Conservation (phyloP, 2,113 vertebrate species). For the Fregata magnificens region DNA sequence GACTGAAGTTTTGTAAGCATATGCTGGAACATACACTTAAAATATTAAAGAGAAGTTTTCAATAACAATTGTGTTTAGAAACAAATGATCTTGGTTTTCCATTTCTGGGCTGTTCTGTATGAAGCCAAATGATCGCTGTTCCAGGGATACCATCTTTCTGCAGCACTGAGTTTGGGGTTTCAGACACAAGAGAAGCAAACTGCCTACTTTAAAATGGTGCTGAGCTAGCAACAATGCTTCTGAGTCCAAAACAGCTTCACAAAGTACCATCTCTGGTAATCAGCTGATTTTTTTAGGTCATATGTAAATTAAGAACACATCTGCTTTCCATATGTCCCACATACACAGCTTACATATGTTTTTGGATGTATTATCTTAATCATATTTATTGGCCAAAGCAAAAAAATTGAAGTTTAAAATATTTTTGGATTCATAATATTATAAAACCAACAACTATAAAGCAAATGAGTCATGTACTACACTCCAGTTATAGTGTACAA, state of each 20-base stretch:
- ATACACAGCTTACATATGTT: slow-evolving; percentile 83
- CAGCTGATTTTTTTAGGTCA: slow-evolving; percentile 72
- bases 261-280: slow-evolving; percentile 64
- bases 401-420: slow-evolving; percentile 51
- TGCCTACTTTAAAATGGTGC: slow-evolving; percentile 49
- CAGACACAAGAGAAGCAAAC: background rate
- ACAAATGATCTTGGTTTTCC: slow-evolving; percentile 7
- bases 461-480: slow-evolving; percentile 27
- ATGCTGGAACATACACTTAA: background rate
- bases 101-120: background rate
- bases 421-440: slow-evolving; percentile 51
- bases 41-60: background rate
- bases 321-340: slow-evolving; percentile 88
- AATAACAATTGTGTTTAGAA: slow-evolving; percentile 17
- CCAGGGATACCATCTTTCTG: background rate
- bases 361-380: slow-evolving; percentile 89
- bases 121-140: background rate
- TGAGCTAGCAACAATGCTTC: slow-evolving; percentile 38
- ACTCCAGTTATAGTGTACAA: slow-evolving; percentile 9
- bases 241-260: slow-evolving; percentile 57
- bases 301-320: slow-evolving; percentile 80
- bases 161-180: background rate
- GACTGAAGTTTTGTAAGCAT: background rate
- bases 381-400: slow-evolving; percentile 89
- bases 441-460: slow-evolving; percentile 50